These are phyloP conservation scores for Liposcelis brunnea DNA, from an alignment of 2,888 invertebrate species.

Conservation along the genomic window DNA sequence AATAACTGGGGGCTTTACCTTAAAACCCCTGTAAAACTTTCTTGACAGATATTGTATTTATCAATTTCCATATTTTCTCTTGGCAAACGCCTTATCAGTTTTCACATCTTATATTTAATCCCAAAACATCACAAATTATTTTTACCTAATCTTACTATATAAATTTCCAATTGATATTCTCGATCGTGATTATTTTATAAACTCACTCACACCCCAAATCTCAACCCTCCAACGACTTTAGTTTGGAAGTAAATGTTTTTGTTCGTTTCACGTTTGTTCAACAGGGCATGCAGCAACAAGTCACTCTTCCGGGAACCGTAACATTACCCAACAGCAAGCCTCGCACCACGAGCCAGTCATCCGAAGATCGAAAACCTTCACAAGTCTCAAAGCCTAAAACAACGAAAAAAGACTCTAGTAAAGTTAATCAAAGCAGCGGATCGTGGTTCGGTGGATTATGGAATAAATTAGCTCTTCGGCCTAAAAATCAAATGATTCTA, in stretches of 20 bases:
- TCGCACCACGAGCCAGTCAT: constrained; percentile 7
- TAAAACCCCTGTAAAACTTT: no score
- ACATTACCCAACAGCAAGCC: not conserved
- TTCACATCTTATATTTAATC: no score
- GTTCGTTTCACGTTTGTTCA: not conserved
- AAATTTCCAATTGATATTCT: no score
- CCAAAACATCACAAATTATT: no score
- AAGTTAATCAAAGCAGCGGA: constrained; percentile 24
- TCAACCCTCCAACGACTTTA: no score
- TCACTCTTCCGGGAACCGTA: not conserved
- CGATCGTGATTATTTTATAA: no score
- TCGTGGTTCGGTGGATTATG: constrained; percentile 74
- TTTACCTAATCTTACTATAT: no score
- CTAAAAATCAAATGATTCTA: constrained; percentile 88
- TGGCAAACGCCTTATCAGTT: no score
- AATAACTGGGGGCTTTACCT: no score
- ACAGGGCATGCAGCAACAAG: constrained; percentile 7
- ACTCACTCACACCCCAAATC: no score
- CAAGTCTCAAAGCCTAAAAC: not conserved
- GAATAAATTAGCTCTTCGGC: constrained; percentile 61
- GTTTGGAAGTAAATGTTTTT: constrained; percentile 3
- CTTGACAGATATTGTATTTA: no score
- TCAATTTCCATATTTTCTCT: no score
- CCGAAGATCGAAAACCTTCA: not conserved
- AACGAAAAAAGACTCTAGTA: not conserved